These are phyloP conservation scores for Ceratina australensis DNA, from an alignment of 1,140 invertebrate species.

Conservation along the genomic window DNA sequence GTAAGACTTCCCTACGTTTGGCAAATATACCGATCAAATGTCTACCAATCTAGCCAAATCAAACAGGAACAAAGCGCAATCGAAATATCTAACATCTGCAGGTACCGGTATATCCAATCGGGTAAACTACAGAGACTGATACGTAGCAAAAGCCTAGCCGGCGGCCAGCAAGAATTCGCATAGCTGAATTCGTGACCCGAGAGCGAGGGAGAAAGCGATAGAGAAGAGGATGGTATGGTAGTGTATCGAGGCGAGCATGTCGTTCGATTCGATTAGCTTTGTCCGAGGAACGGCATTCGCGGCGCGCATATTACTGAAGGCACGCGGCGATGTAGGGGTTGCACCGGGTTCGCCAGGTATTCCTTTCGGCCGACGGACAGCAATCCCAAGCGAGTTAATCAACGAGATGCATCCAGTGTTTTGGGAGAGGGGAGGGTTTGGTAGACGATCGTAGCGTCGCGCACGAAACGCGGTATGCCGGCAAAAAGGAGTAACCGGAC, in stretches of 20 bases:
- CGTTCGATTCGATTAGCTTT: slow-evolving; percentile 66
- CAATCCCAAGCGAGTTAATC: slow-evolving; percentile 63
- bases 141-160: neutral
- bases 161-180: slow-evolving; percentile 31
- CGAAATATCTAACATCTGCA: neutral
- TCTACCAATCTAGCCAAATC: neutral
- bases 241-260: slow-evolving; percentile 52
- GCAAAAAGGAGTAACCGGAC: slow-evolving; percentile 35
- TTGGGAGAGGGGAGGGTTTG: slow-evolving; percentile 20
- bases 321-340: slow-evolving; percentile 40
- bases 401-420: slow-evolving; percentile 64
- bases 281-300: slow-evolving; percentile 59
- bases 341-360: slow-evolving; percentile 51
- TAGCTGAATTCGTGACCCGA: neutral
- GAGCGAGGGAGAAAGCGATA: neutral
- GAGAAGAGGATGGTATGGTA: neutral
- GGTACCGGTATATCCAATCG: slow-evolving; percentile 8
- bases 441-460: slow-evolving; percentile 13
- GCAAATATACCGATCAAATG: neutral
- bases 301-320: slow-evolving; percentile 64
- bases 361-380: slow-evolving; percentile 57
- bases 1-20: no score
- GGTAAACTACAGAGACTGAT: neutral
- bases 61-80: neutral
- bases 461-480: slow-evolving; percentile 23